A percentile compares a stretch with the other conserved stretches of the same genome.
Conservation (phyloP, 2,797 vertebrate species). For the Onychomys leucogaster region DNA sequence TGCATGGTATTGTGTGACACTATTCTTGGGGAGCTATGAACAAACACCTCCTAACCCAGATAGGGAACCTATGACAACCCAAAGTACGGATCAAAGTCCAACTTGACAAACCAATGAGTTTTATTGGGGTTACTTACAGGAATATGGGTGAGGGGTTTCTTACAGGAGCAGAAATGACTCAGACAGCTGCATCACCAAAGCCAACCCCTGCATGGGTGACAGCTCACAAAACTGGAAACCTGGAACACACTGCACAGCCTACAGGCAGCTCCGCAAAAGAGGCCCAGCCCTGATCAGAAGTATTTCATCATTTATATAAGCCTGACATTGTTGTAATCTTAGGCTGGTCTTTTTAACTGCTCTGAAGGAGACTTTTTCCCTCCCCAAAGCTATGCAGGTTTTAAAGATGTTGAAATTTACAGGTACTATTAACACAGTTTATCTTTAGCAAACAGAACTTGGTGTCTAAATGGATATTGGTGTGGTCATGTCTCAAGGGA, state of each 20-base stretch:
- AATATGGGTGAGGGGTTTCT: not conserved
- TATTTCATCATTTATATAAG: not conserved
- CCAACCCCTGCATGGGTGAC: not conserved
- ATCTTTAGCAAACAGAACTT: not conserved
- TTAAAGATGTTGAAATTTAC: not conserved
- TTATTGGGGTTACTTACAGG: not conserved
- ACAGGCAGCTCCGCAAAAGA: not conserved
- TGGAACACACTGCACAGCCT: not conserved
- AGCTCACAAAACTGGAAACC: not conserved
- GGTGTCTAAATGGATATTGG: not conserved
- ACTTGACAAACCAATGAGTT: not conserved
- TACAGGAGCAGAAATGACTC: not conserved
- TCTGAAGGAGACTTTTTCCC: not conserved
- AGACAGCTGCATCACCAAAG: not conserved
- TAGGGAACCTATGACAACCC: not conserved
- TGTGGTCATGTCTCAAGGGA: not conserved
- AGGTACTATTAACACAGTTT: not conserved
- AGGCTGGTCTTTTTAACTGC: not conserved
- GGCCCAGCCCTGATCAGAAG: not conserved
- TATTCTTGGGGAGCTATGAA: not conserved
- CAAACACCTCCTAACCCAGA: not conserved
- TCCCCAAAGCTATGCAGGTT: not conserved
- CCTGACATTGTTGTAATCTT: not conserved
- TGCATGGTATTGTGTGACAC: not conserved
- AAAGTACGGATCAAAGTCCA: not conserved